Percentiles rank a stretch among this genome's conserved stretches.
These are phyloP conservation scores for Trachelipus rathkii DNA, from an alignment of 1,140 invertebrate species.

Conservation along the genomic window DNA sequence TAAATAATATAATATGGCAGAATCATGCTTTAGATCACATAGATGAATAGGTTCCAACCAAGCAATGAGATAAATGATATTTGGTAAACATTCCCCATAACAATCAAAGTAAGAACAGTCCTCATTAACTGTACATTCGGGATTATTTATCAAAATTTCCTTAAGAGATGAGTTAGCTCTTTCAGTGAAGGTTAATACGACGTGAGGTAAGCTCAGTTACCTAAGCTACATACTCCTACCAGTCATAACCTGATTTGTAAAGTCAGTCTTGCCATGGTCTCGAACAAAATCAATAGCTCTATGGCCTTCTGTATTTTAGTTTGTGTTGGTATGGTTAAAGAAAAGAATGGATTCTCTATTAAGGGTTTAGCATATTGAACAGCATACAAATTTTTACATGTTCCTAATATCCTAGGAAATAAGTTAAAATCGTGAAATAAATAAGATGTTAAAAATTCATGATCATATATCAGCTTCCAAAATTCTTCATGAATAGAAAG, in stretches of 20 bases:
- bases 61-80: too few species aligned
- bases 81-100: not conserved
- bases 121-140: not conserved
- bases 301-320: not conserved
- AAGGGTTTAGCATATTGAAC: not conserved
- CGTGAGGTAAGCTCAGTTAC: too few species aligned
- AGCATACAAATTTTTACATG: not conserved
- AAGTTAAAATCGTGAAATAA: not conserved
- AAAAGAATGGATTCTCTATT: not conserved
- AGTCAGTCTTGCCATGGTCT: too few species aligned
- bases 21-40: not conserved
- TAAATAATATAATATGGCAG: too few species aligned
- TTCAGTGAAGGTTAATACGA: too few species aligned
- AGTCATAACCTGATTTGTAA: too few species aligned
- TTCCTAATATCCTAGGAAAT: constrained; percentile 4
- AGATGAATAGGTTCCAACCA: not conserved
- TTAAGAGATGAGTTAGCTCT: not conserved
- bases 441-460: constrained; percentile 6
- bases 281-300: not conserved
- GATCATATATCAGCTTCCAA: not conserved
- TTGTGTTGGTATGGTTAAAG: not conserved
- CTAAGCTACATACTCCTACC: too few species aligned
- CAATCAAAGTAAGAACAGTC: not conserved
- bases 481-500: not conserved
- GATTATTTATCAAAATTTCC: not conserved